These are phyloP conservation scores for Papilio glaucus DNA, from an alignment of 1,140 invertebrate genomes.

Conservation along the genomic window DNA sequence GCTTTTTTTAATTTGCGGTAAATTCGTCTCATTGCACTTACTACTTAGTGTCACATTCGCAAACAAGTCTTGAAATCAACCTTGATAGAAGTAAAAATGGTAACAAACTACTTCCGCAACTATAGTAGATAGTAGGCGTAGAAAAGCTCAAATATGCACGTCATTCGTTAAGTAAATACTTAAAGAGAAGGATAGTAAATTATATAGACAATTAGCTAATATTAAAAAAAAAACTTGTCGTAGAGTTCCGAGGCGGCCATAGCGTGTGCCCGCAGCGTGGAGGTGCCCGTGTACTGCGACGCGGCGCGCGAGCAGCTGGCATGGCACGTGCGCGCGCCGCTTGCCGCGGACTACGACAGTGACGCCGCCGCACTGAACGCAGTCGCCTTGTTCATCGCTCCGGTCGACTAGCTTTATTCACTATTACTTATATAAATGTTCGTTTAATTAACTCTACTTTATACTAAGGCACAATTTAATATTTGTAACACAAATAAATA, in stretches of 20 bases:
- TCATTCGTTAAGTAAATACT: too few species aligned
- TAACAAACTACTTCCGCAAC: too few species aligned
- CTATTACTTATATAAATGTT: not conserved
- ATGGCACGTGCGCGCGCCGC: conserved; percentile 50
- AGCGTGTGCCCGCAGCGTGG: conserved; percentile 37
- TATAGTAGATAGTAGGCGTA: too few species aligned
- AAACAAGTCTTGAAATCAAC: too few species aligned
- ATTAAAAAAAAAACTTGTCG: not conserved
- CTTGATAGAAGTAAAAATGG: too few species aligned
- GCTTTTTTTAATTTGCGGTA: too few species aligned
- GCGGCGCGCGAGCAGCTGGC: conserved; percentile 47
- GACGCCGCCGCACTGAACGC: conserved; percentile 57
- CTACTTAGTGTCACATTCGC: too few species aligned
- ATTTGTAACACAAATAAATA: not conserved
- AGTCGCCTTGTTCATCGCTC: conserved; percentile 58
- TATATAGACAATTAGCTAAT: too few species aligned
- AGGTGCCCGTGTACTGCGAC: conserved; percentile 55
- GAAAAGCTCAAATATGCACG: too few species aligned
- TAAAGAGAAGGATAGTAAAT: too few species aligned
- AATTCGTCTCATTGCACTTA: too few species aligned
- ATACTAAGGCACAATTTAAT: not conserved
- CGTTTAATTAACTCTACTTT: not conserved
- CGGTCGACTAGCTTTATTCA: conserved; percentile 39
- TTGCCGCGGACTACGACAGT: conserved; percentile 46
- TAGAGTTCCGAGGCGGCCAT: conserved; percentile 32